Base-by-base conservation (phyloP, 2,113 vertebrate genomes). In the Percina caprodes region DNA sequence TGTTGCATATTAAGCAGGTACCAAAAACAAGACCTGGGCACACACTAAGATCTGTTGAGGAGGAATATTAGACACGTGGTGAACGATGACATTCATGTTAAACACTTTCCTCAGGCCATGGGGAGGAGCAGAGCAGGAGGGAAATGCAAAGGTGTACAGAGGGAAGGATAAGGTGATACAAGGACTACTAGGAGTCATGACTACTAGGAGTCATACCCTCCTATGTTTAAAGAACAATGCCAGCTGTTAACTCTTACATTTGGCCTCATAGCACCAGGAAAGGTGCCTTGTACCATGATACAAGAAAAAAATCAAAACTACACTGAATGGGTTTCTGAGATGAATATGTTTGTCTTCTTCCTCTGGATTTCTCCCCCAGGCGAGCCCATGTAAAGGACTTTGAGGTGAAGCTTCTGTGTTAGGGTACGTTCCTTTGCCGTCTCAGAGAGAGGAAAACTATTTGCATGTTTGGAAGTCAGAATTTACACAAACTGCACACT, bases 81-180 rank as follows among this genome's bases (percentile, higher is more conserved):
- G 30, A 30, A 30, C 30, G 4, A 30, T 30, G 4, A 30, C 26
- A 30, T 30, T 30, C 26, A 30, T 30, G 26, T 30, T 2, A 30
- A 30, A 30, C 26, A 30, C 58, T 80, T 68, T 77, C 49, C 63
- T 46, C 49, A 21, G 70, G 68, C 65, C 55, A 12, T 18, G 45
- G 46, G 45, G 63, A 77, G 15, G 52, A 77, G 35, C 45, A n/a
- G 10, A 35, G 24, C 12, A n/a, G 35, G 24, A 80, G 67, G 62
- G 77, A 70, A 83, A 79, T 55, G 56, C 30, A 42, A 56, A 77
- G 33, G 30, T 69, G 60, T 72, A 75, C 24, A 65, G 62, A 51
- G 46, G 63, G 55, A 78, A 24, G 24, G 61, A 83, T 48, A 26
- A 77, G 48, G 62, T 2, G 14, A 55, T 42, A 23, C 24, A 16